phyloP scores from a whole-genome alignment of 2,113 vertebrate genomes.

The Eupsittula cactorum region DNA sequence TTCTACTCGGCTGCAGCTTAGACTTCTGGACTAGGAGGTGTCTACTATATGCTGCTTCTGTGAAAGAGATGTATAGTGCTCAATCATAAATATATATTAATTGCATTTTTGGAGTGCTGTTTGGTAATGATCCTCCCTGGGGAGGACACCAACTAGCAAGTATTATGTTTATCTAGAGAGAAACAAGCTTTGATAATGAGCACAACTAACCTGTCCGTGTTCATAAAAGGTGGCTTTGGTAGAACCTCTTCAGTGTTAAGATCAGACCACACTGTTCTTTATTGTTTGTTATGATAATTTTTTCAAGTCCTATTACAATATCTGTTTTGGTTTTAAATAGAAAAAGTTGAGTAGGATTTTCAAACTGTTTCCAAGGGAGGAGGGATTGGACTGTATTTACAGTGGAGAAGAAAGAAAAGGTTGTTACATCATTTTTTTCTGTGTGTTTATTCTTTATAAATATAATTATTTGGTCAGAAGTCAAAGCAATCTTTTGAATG shows the following conservation, averaged over 20 bases:
- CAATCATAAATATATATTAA: not conserved
- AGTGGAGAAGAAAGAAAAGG: not conserved
- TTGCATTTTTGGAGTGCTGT: not conserved
- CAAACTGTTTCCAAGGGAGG: not conserved
- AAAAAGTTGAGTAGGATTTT: not conserved
- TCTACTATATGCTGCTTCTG: not conserved
- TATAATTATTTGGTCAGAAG: not conserved
- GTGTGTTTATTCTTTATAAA: not conserved
- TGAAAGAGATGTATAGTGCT: not conserved
- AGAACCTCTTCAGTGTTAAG: not conserved
- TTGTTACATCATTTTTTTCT: not conserved
- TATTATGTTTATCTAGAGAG: not conserved
- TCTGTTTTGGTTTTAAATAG: not conserved
- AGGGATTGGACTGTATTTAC: not conserved
- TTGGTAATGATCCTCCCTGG: not conserved
- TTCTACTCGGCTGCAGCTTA: not conserved
- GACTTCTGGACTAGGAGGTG: not conserved
- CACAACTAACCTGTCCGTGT: not conserved
- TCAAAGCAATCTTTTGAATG: not conserved
- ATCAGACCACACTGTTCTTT: not conserved
- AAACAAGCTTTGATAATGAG: not conserved
- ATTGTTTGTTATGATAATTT: not conserved
- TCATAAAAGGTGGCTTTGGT: not conserved
- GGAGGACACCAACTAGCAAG: not conserved
- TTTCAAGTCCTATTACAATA: not conserved